Conservation (phyloP, 2,888 invertebrate genomes). For the Chymomyza procnemis region DNA sequence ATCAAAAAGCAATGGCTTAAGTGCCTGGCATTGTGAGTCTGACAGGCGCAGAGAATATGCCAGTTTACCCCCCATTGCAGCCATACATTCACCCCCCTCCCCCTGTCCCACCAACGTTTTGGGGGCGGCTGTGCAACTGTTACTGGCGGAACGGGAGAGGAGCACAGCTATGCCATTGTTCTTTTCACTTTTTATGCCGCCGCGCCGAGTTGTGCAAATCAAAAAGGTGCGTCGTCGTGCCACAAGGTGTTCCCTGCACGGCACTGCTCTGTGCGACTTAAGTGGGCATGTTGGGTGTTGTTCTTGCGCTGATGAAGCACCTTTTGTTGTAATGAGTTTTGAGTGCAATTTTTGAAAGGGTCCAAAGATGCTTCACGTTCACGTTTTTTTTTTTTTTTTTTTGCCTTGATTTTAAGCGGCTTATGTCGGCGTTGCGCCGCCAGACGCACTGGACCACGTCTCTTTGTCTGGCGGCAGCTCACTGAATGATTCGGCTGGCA, state of each 20-base stretch:
- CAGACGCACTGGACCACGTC: not conserved
- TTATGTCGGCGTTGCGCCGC: slow-evolving; percentile 42
- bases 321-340: slow-evolving; percentile 73
- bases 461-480: slow-evolving; percentile 11
- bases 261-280: slow-evolving; percentile 38
- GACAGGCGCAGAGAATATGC: slow-evolving; percentile 50
- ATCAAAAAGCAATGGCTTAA: slow-evolving; percentile 70
- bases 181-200: slow-evolving; percentile 62
- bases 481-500: slow-evolving; percentile 38
- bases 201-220: slow-evolving; percentile 21
- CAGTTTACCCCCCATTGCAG: slow-evolving; percentile 33
- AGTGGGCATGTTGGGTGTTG: slow-evolving; percentile 47
- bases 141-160: not conserved
- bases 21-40: slow-evolving; percentile 64
- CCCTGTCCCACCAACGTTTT: too few species aligned
- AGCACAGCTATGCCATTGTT: slow-evolving; percentile 58
- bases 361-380: not conserved
- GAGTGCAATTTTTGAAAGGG: slow-evolving; percentile 58
- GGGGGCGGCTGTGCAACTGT: not conserved
- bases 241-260: slow-evolving; percentile 53
- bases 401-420: slow-evolving; percentile 55
- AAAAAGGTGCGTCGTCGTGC: slow-evolving; percentile 1
- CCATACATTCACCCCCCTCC: too few species aligned
- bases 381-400: slow-evolving; percentile 22
- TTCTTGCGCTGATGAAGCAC: slow-evolving; percentile 63